Base-by-base conservation (phyloP, 2,113 vertebrate genomes). In the Chaenogobius annularis region DNA sequence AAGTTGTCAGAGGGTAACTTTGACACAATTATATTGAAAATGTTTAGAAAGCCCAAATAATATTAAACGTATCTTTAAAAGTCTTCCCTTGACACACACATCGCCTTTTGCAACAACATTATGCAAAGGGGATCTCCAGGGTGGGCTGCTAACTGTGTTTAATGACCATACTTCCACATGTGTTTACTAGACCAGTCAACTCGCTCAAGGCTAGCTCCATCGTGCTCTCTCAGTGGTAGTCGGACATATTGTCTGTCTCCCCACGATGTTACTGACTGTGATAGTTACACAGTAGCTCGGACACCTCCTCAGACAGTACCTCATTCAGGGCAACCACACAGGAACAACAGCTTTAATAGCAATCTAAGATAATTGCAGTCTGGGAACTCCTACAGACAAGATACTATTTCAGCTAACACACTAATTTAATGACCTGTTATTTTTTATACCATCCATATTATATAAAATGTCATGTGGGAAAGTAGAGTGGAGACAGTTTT, bases 111-210 rank as follows among this genome's bases (percentile, higher is more conserved):
- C 47, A 17, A 14, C 44, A 22, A 7, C n/a, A 26, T 58, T 58
- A 13, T 26, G 20, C 22, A 58, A 13, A 58, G 23, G 22, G 14
- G 22, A 26, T 61, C 58, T 61, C 69, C 58, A 75, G 81, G 88
- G 90, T 92, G 89, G 91, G 89, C 87, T 72, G 65, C 77, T 84
- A 83, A 84, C 55, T 79, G 69, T 66, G 64, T 77, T 82, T 84
- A 86, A 89, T 89, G 83, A 87, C 77, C 66, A 43, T 77, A 64
- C 19, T 54, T 73, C 83, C 62, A 65, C 66, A 77, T 68, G 56
- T 68, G 50, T 84, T 85, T 86, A 78, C 61, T 46, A 73, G 78
- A 72, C 23, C 55, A 84, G 52, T 77, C 54, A 65, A 66, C 72
- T n/a, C 64, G 54, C 74, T 83, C 61, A 58, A 72, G 78, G 74